Percentiles rank a stretch among this genome's conserved stretches.
These are phyloP conservation scores for Grallaria varia DNA, from an alignment of 2,113 vertebrate genomes.

Conservation along the genomic window DNA sequence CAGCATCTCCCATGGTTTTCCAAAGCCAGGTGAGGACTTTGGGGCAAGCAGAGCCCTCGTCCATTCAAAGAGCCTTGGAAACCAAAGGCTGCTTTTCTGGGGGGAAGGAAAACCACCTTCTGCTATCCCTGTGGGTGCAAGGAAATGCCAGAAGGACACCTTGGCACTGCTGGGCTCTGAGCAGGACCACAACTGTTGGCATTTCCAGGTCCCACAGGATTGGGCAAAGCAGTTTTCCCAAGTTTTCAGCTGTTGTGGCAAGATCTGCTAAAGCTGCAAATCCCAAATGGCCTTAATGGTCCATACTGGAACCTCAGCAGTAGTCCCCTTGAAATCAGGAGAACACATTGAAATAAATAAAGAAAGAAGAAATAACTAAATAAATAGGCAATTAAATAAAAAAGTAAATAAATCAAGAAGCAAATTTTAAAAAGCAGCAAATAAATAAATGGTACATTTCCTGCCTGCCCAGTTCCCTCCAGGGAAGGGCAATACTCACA, in stretches of 20 bases:
- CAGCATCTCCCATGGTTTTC: background rate
- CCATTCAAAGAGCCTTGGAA: background rate
- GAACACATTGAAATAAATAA: background rate
- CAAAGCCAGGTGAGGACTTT: background rate
- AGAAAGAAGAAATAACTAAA: background rate
- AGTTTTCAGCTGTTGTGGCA: background rate
- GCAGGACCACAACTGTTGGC: background rate
- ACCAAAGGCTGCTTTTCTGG: background rate
- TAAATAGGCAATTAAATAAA: no score
- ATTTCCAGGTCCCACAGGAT: background rate
- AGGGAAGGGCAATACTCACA: background rate
- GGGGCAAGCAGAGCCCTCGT: background rate
- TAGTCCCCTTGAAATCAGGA: background rate
- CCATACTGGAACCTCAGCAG: background rate
- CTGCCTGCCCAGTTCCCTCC: background rate
- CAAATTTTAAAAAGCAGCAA: background rate
- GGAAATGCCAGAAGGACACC: background rate
- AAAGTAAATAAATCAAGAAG: background rate
- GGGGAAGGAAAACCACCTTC: background rate
- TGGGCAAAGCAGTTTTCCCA: background rate
- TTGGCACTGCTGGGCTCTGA: accelerated
- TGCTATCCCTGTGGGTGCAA: background rate
- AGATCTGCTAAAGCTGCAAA: background rate
- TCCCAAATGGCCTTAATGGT: background rate
- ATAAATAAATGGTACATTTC: background rate